Conservation (phyloP, 2,888 invertebrate genomes). For the Pelosia muscerda region DNA sequence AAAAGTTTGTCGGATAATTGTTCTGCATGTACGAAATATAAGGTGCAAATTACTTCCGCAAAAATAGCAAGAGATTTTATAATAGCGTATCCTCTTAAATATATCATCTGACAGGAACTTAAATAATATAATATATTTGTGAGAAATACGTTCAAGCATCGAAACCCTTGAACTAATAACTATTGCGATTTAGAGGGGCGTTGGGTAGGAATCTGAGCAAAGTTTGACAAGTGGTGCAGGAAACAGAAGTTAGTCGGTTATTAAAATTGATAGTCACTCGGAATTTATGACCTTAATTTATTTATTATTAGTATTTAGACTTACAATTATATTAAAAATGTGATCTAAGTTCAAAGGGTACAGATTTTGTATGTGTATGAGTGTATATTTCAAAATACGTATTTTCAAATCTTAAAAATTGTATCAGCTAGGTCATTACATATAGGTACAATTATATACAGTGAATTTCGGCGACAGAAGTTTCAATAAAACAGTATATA, state of each 20-base stretch:
- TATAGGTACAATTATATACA: background rate
- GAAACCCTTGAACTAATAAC: constrained; percentile 61
- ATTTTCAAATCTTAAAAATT: too few relatives aligned
- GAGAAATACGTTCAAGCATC: constrained; percentile 37
- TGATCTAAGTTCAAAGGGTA: too few relatives aligned
- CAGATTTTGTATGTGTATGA: too few relatives aligned
- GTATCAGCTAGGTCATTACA: too few relatives aligned
- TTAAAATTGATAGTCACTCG: constrained; percentile 18
- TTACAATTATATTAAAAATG: too few relatives aligned
- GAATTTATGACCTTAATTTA: background rate
- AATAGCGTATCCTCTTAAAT: background rate
- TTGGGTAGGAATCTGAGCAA: constrained; percentile 57
- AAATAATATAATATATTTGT: constrained; percentile 23
- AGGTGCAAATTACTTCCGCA: background rate
- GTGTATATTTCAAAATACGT: too few relatives aligned
- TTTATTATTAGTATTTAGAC: too few relatives aligned
- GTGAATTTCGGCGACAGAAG: background rate
- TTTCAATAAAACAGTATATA: constrained; percentile 24
- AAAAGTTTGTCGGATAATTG: too few relatives aligned
- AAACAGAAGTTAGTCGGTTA: constrained; percentile 48
- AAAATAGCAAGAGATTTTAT: background rate
- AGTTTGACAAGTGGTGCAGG: constrained; percentile 60
- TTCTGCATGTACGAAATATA: background rate
- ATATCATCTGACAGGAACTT: background rate
- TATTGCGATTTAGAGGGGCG: constrained; percentile 61